A percentile compares a stretch with the other conserved stretches of the same genome.
Conservation (phyloP, 2,113 vertebrate species). For the Hydrochoerus hydrochaeris region DNA sequence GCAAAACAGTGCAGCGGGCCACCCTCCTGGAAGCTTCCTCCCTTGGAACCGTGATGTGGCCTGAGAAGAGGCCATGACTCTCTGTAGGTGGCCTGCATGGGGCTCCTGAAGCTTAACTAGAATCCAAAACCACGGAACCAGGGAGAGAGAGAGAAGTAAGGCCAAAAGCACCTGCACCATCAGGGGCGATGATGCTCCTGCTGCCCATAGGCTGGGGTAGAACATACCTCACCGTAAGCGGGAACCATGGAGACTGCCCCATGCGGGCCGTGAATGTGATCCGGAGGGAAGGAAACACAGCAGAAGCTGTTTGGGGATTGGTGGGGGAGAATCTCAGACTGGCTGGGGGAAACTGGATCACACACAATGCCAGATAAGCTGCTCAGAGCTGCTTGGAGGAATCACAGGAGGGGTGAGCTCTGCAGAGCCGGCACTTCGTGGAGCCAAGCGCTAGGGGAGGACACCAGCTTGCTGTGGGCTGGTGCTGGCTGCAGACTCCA, state of each 20-base stretch:
- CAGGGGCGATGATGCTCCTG: background rate
- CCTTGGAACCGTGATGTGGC: background rate
- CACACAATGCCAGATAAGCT: background rate
- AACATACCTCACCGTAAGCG: fast-evolving
- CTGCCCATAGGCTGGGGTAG: background rate
- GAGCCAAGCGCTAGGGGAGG: background rate
- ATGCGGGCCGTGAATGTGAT: background rate
- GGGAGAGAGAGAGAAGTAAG: background rate
- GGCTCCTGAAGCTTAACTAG: background rate
- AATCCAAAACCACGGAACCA: background rate
- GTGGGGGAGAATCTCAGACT: background rate
- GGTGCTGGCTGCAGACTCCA: background rate
- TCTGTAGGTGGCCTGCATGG: background rate
- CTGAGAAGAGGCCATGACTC: background rate
- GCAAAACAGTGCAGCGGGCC: background rate
- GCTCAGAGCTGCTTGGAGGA: background rate
- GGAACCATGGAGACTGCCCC: background rate
- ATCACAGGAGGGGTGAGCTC: background rate
- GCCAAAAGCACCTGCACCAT: background rate
- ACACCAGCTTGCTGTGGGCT: background rate
- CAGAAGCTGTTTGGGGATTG: background rate
- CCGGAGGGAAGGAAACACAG: background rate
- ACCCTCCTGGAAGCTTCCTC: background rate
- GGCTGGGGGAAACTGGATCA: conserved; percentile 20
- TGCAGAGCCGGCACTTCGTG: background rate